Conservation (phyloP, 2,797 vertebrate species). For the Chloroceryle inda region DNA sequence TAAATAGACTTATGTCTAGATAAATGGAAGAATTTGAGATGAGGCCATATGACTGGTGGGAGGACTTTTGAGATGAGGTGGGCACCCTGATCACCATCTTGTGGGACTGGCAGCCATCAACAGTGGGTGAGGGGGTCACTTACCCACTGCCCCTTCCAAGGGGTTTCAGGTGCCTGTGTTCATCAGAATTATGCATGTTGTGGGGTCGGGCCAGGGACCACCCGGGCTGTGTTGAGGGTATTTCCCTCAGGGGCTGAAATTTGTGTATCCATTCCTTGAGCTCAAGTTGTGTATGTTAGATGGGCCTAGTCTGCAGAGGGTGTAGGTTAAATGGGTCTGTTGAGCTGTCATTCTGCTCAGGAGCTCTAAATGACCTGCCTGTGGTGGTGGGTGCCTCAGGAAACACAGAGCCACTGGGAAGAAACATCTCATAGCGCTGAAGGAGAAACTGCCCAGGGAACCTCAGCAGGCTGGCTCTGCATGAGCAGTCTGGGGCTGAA, state of each 20-base stretch:
- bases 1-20: not conserved
- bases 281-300: accelerated
- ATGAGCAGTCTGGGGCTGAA: accelerated
- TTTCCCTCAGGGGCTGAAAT: accelerated
- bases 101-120: too few relatives aligned
- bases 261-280: accelerated
- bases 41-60: accelerated
- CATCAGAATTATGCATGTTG: not conserved
- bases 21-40: accelerated
- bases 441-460: not conserved
- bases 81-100: too few relatives aligned
- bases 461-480: too few relatives aligned
- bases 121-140: too few relatives aligned
- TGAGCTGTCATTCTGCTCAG: accelerated
- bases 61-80: accelerated
- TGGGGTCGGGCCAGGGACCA: too few relatives aligned
- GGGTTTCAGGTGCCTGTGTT: too few relatives aligned
- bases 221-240: not conserved
- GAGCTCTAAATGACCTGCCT: accelerated
- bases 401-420: too few relatives aligned
- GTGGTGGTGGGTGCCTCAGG: not conserved
- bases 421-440: accelerated
- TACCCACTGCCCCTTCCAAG: accelerated
- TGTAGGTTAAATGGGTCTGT: not conserved
- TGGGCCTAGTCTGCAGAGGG: accelerated